Evolutionary conservation across 1,140 invertebrate genomes (phyloP).

Genomic region (Ooceraea biroi): DNA sequence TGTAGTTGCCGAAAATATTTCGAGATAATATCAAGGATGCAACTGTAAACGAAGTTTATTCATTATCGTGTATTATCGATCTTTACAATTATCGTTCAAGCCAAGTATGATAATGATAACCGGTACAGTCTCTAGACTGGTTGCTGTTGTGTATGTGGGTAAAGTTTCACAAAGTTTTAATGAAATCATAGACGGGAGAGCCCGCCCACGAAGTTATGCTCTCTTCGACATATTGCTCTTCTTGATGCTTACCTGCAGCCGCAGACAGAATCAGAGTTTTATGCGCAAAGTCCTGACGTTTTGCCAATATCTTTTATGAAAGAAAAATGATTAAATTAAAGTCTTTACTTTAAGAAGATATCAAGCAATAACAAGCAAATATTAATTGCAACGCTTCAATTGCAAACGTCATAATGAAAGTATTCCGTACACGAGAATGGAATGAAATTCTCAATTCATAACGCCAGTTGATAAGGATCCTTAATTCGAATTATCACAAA

Average conservation of each 20-base stretch:
- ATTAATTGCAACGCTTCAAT: neutral
- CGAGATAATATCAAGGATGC: neutral
- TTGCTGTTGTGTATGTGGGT: conserved; percentile 23
- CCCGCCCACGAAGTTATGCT: conserved; percentile 26
- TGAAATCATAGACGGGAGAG: conserved; percentile 55
- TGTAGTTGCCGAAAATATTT: neutral
- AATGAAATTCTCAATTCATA: neutral
- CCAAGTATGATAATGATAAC: neutral
- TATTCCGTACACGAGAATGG: neutral
- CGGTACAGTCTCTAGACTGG: neutral
- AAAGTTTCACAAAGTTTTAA: conserved; percentile 51
- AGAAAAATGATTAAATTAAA: conserved; percentile 12
- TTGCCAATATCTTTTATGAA: neutral
- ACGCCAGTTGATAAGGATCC: neutral
- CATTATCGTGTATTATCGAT: conserved; percentile 30
- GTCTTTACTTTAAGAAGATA: neutral
- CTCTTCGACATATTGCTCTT: conserved; percentile 20
- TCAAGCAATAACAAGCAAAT: neutral
- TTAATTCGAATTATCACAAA: conserved; percentile 5
- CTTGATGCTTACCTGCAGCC: conserved; percentile 15
- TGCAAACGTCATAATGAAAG: neutral
- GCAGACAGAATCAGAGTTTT: conserved; percentile 31
- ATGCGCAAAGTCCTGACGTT: neutral
- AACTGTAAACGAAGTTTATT: neutral
- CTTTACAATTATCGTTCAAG: neutral